These are phyloP conservation scores for Nesospiza acunhae DNA, from an alignment of 2,113 vertebrate species.

Conservation along the genomic window DNA sequence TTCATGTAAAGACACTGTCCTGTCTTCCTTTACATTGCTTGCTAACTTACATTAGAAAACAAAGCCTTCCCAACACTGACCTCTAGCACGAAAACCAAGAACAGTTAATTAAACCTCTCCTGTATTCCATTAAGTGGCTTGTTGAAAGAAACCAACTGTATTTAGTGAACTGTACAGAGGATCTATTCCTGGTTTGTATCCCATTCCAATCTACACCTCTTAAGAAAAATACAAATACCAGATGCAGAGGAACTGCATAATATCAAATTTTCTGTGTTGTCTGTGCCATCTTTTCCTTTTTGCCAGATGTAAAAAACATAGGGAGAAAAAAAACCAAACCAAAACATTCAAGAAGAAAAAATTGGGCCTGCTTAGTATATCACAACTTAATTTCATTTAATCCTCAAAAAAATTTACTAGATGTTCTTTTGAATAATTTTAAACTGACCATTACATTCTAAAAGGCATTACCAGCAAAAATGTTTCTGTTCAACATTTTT, in stretches of 20 bases:
- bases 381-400: neutral
- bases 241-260: neutral
- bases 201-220: neutral
- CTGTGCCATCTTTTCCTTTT: neutral
- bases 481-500: neutral
- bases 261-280: neutral
- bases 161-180: neutral
- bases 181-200: neutral
- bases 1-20: neutral
- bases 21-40: neutral
- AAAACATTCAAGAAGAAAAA: neutral
- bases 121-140: neutral
- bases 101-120: neutral
- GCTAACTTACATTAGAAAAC: neutral
- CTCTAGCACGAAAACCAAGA: neutral
- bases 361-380: neutral
- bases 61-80: neutral
- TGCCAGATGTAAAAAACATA: neutral
- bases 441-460: neutral
- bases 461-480: neutral
- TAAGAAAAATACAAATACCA: neutral
- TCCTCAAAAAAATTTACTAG: neutral
- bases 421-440: neutral
- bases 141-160: neutral
- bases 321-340: neutral